These are phyloP conservation scores for Atractosteus spatula DNA, from an alignment of 2,113 vertebrate genomes.

Conservation along the genomic window DNA sequence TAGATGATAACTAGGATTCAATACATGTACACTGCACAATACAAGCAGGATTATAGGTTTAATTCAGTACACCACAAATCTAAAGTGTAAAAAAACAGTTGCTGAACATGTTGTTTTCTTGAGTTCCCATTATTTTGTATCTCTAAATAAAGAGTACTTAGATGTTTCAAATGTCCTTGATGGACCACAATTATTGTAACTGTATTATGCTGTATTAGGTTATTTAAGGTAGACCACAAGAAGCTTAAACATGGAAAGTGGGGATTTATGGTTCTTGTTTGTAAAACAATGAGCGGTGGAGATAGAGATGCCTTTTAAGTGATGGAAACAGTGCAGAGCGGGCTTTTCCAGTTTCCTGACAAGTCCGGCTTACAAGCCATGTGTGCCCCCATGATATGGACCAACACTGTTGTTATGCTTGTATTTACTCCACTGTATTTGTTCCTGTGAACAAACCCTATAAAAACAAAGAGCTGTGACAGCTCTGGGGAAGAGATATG, in stretches of 20 bases:
- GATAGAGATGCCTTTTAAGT: slow-evolving; percentile 66
- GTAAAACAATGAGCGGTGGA: slow-evolving; percentile 70
- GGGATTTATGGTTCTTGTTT: slow-evolving; percentile 64
- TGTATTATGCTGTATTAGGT: no score
- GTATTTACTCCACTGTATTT: slow-evolving; percentile 70
- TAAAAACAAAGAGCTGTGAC: slow-evolving; percentile 67
- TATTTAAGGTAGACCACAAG: slow-evolving; percentile 67
- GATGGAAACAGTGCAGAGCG: slow-evolving; percentile 55
- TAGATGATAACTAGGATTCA: neutral
- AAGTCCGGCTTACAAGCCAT: slow-evolving; percentile 59
- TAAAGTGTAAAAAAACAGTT: no score
- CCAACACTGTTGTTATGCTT: slow-evolving; percentile 51
- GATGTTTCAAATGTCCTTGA: neutral
- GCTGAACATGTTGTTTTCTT: neutral
- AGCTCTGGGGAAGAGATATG: slow-evolving; percentile 50
- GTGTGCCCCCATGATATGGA: slow-evolving; percentile 75
- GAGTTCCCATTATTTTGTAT: neutral
- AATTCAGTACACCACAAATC: no score
- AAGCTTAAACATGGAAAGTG: slow-evolving; percentile 76
- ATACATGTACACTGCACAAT: neutral
- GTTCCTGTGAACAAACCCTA: slow-evolving; percentile 64
- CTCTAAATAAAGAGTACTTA: neutral
- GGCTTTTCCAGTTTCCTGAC: slow-evolving; percentile 67
- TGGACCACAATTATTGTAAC: slow-evolving; percentile 48
- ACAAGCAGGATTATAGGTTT: neutral